phyloP scores from a whole-genome alignment of 2,113 vertebrate species.

The Varanus komodoensis region DNA sequence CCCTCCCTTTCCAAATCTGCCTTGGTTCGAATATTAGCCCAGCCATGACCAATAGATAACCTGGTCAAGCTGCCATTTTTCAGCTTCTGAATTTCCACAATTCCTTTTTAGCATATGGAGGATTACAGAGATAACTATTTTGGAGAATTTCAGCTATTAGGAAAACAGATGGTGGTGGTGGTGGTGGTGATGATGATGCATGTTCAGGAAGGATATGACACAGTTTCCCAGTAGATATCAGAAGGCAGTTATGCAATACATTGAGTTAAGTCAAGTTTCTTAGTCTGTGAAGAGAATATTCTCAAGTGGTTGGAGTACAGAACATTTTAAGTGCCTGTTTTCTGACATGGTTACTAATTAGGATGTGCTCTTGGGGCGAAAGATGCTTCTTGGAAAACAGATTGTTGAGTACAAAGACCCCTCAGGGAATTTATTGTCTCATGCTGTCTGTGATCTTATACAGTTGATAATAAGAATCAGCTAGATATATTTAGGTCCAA shows the following conservation, averaged over 20 bases:
- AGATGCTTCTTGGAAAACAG: neutral
- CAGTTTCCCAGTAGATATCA: neutral
- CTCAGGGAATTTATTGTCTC: neutral
- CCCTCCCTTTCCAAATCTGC: neutral
- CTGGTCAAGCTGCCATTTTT: neutral
- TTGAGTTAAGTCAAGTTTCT: neutral
- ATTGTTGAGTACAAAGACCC: neutral
- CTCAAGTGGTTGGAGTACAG: neutral
- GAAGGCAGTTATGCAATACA: neutral
- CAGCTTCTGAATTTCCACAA: neutral
- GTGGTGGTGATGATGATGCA: neutral
- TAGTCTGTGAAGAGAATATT: neutral
- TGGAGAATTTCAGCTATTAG: neutral
- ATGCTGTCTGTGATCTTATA: neutral
- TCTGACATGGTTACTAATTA: neutral
- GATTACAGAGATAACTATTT: neutral
- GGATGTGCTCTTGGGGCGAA: conserved; percentile 10
- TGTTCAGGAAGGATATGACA: neutral
- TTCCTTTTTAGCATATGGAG: neutral
- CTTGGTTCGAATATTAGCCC: neutral
- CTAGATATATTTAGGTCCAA: neutral
- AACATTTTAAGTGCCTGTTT: conserved; percentile 12
- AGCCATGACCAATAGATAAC: neutral
- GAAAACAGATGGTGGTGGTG: neutral
- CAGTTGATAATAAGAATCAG: neutral